phyloP scores from a whole-genome alignment of 2,888 invertebrate species.

The Chesias legatella region DNA sequence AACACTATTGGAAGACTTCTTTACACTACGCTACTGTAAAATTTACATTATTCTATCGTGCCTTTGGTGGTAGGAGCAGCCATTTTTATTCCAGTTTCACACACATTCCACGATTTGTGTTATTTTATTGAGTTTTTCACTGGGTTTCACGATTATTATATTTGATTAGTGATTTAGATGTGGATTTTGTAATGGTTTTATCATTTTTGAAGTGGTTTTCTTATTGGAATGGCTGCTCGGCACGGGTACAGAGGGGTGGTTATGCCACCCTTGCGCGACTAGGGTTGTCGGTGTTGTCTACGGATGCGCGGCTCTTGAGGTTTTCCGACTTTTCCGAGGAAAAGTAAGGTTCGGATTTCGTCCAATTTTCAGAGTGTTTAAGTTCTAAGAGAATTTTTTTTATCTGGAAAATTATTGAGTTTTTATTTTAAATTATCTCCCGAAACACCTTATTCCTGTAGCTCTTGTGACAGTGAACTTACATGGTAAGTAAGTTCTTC shows the following conservation, averaged over 20 bases:
- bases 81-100: conserved; percentile 44
- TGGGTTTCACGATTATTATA: conserved; percentile 27
- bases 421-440: too few species aligned
- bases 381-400: too few species aligned
- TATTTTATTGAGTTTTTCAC: conserved; percentile 19
- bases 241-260: conserved; percentile 40
- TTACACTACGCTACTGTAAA: conserved; percentile 54
- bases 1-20: conserved; percentile 71
- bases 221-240: conserved; percentile 55
- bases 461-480: too few species aligned
- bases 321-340: background rate
- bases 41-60: conserved; percentile 50
- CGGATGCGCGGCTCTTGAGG: background rate
- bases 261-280: conserved; percentile 30
- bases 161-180: conserved; percentile 25
- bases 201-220: conserved; percentile 55
- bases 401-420: too few species aligned
- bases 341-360: background rate
- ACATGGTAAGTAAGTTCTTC: too few species aligned
- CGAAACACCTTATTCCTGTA: too few species aligned
- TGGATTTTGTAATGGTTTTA: conserved; percentile 25
- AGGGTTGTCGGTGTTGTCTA: conserved; percentile 2
- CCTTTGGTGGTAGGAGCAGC: conserved; percentile 45
- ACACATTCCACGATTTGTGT: conserved; percentile 28
- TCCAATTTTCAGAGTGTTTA: too few species aligned